phyloP scores from a whole-genome alignment of 2,113 vertebrate species.

The Hippopotamus amphibius region DNA sequence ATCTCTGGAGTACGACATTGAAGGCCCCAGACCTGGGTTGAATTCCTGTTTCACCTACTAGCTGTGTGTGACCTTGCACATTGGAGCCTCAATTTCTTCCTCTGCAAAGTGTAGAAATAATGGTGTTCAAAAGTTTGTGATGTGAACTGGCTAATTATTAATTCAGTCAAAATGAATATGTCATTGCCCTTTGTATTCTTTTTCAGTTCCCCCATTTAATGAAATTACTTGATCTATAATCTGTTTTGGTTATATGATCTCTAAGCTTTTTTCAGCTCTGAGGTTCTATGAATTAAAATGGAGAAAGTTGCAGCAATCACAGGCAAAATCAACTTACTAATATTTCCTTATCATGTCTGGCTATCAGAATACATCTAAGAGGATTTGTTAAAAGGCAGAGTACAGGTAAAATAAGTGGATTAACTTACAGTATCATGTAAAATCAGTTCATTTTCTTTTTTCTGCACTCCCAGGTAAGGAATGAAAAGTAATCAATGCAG shows the following conservation, averaged over 20 bases:
- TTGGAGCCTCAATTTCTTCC: neutral
- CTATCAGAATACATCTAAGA: slow-evolving; percentile 15
- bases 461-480: neutral
- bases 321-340: slow-evolving; percentile 50
- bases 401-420: neutral
- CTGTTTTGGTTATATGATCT: neutral
- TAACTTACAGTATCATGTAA: neutral
- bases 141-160: neutral
- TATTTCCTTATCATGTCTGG: slow-evolving; percentile 35
- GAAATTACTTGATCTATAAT: slow-evolving; percentile 1
- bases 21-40: neutral
- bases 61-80: neutral
- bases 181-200: neutral
- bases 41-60: slow-evolving; percentile 8
- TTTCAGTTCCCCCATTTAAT: neutral
- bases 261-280: neutral
- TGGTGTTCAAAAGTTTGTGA: neutral
- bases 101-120: neutral
- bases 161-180: neutral
- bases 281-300: slow-evolving; percentile 14
- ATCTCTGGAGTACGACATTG: neutral
- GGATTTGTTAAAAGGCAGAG: slow-evolving; percentile 10
- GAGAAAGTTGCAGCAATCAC: slow-evolving; percentile 1
- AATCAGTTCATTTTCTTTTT: slow-evolving; percentile 27
- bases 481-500: slow-evolving; percentile 35